Conservation (phyloP, 2,797 vertebrate species). For the Threskiornis aethiopicus region DNA sequence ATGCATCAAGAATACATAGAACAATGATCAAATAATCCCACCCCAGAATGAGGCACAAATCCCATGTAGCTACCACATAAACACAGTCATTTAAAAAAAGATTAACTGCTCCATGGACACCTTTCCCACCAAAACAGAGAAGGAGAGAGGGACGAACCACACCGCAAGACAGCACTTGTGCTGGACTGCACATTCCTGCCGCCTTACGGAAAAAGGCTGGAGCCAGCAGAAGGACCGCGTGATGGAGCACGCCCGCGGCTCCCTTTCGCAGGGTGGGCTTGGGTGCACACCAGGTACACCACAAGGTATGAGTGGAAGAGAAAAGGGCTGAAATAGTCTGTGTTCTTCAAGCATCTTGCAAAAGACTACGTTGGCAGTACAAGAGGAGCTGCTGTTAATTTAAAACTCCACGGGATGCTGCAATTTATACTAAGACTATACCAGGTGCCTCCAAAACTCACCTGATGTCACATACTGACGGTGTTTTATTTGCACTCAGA, state of each 20-base stretch:
- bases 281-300: not conserved
- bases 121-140: not conserved
- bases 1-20: not conserved
- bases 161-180: not conserved
- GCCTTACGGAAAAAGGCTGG: not conserved
- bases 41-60: not conserved
- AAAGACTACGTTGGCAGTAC: not conserved
- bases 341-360: not conserved
- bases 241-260: not conserved
- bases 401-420: not conserved
- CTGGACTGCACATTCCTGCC: not conserved
- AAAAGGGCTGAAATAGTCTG: not conserved
- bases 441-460: not conserved
- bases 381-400: not conserved
- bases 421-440: not conserved
- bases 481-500: not conserved
- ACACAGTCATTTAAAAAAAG: not conserved
- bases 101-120: not conserved
- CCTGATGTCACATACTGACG: not conserved
- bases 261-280: not conserved
- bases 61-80: not conserved
- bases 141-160: not conserved
- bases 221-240: not conserved
- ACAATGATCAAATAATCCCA: not conserved
- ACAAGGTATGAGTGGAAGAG: not conserved